Evolutionary conservation across 1,140 invertebrate genomes (phyloP).

Genomic region (Cotesia vestalis): DNA sequence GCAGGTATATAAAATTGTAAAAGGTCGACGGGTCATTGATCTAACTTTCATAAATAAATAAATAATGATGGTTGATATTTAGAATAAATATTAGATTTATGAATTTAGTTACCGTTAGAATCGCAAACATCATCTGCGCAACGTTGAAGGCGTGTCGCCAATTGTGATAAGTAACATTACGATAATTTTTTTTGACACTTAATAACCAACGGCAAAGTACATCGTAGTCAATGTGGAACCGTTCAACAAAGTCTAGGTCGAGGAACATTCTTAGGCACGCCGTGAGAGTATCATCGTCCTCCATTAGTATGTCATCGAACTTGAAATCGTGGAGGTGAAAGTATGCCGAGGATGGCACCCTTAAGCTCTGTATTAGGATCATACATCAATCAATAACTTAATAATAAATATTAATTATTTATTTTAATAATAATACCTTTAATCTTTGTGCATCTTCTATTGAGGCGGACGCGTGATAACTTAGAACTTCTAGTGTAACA

Average conservation of each 20-base stretch:
- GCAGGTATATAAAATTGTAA: not conserved
- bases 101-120: constrained; percentile 78
- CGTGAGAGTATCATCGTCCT: constrained; percentile 85
- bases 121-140: constrained; percentile 96
- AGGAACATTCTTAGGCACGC: constrained; percentile 91
- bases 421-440: constrained; percentile 69
- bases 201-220: constrained; percentile 90
- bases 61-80: constrained; percentile 24
- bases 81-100: constrained; percentile 17
- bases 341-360: constrained; percentile 84
- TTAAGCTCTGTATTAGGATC: constrained; percentile 66
- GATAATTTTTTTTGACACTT: constrained; percentile 96
- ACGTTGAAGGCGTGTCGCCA: constrained; percentile 97
- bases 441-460: constrained; percentile 85
- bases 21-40: constrained; percentile 25
- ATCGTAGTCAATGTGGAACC: constrained; percentile 90
- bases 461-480: constrained; percentile 94
- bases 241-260: constrained; percentile 87
- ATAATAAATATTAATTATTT: constrained; percentile 19
- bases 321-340: constrained; percentile 85
- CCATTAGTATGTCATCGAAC: constrained; percentile 87
- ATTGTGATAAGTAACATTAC: constrained; percentile 96
- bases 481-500: constrained; percentile 93
- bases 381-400: constrained; percentile 24
- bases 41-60: constrained; percentile 17